Evolutionary conservation across 2,888 invertebrate species (phyloP).

Genomic region (Scaeva pyrastri): DNA sequence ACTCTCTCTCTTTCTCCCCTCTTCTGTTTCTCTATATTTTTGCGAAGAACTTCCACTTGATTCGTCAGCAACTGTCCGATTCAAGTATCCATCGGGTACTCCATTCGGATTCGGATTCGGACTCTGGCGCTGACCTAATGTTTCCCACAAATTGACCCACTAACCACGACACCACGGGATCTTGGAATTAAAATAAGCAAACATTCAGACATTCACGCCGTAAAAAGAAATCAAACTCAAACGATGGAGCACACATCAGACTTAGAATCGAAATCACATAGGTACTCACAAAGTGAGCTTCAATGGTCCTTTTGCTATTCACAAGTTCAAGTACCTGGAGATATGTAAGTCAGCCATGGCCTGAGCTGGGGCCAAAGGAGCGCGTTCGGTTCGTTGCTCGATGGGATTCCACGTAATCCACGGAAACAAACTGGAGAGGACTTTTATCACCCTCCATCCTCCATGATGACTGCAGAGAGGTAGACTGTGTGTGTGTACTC

Average conservation of each 20-base stretch:
- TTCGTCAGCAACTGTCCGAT: constrained; percentile 63
- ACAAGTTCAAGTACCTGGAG: constrained; percentile 57
- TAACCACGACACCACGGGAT: constrained; percentile 65
- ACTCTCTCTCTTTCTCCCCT: constrained; percentile 41
- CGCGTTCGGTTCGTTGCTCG: constrained; percentile 2
- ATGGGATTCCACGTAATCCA: constrained; percentile 70
- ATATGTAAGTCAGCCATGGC: constrained; percentile 54
- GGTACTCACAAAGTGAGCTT: constrained; percentile 55
- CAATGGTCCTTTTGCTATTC: constrained; percentile 43
- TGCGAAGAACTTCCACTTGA: constrained; percentile 69
- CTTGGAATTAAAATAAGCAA: constrained; percentile 28
- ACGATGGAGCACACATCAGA: constrained; percentile 28
- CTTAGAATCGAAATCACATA: constrained; percentile 31
- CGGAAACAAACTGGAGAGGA: constrained; percentile 43
- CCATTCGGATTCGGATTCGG: constrained; percentile 16
- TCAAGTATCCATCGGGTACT: constrained; percentile 61
- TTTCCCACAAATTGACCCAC: constrained; percentile 65
- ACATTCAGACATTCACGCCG: too few relatives aligned
- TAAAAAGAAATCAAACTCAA: constrained; percentile 20
- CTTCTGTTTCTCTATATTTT: constrained; percentile 45
- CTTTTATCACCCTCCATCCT: constrained; percentile 51
- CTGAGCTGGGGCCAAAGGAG: constrained; percentile 54
- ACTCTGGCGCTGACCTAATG: constrained; percentile 62
- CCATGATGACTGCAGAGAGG: too few relatives aligned
- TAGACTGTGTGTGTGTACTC: background rate